phyloP scores from a whole-genome alignment of 92 coral and sea anemone genomes.

The Phymanthus crucifer region DNA sequence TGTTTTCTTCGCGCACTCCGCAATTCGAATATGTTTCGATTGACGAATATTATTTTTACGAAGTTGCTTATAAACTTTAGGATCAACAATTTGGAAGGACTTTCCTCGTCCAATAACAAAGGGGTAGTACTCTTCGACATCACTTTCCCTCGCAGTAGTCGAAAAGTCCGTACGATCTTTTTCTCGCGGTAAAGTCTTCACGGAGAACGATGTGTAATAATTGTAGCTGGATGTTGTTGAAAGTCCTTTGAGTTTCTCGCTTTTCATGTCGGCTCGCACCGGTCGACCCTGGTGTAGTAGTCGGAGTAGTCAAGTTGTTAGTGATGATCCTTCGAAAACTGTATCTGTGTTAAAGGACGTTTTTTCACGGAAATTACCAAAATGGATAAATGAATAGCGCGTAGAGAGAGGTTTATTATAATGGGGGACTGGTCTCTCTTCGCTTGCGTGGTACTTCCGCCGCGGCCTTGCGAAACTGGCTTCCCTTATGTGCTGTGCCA shows the following conservation, averaged over 20 bases:
- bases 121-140: conserved; percentile 79
- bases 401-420: conserved; percentile 15
- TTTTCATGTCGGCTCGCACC: conserved; percentile 33
- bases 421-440: conserved; percentile 67
- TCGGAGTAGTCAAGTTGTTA: neutral
- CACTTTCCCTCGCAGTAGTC: conserved; percentile 64
- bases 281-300: neutral
- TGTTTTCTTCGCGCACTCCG: conserved; percentile 74
- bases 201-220: conserved; percentile 34
- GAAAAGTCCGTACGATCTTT: conserved; percentile 42
- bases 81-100: conserved; percentile 80
- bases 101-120: conserved; percentile 85
- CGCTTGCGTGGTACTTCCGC: conserved; percentile 95
- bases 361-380: conserved; percentile 29
- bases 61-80: conserved; percentile 83
- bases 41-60: conserved; percentile 80
- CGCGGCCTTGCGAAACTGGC: conserved; percentile 72
- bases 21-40: conserved; percentile 58
- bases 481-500: conserved; percentile 81
- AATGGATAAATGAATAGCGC: conserved; percentile 24
- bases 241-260: conserved; percentile 42
- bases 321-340: conserved; percentile 8
- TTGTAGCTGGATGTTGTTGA: conserved; percentile 36
- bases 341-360: conserved; percentile 28
- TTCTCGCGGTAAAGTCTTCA: conserved; percentile 38